Base-by-base conservation (phyloP, 2,888 invertebrate species). In the Platypus cylindrus region DNA sequence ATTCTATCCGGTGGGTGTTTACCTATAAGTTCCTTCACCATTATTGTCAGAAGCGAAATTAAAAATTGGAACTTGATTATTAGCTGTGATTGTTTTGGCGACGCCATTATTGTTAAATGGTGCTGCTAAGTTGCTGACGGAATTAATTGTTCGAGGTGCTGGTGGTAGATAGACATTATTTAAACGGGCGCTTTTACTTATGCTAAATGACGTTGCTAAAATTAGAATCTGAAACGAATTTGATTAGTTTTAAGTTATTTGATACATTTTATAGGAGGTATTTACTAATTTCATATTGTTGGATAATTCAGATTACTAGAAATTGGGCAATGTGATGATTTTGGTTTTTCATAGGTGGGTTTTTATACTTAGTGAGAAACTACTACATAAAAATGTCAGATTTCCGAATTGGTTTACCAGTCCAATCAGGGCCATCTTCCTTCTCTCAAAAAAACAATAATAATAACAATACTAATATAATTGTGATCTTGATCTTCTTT, bases 41-140 rank as follows among this genome's bases (percentile, higher is more conserved):
- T 55, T 48, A 32, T 51, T 52, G 32, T 50, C 50, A 40, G 54
- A 53, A 32, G 54, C 48, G 27, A 42, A 47, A 17, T 49, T 47
- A 7, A 52, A 31, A 22, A 54, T 52, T 2, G 48, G 47, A 9
- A 47, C 41, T 16, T 46, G 39, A 5, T 38, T 41, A 12, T 14
- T 27, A 9, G 14, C 15, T n/a, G n/a, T n/a, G n/a, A n/a, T n/a
- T n/a, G n/a, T n/a, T n/a, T n/a, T n/a, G n/a, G n/a, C n/a, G n/a
- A n/a, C n/a, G n/a, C 5, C 24, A 7, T n/a, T 24, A 11, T 12
- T 11, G 5, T 12, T 12, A n/a, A 25, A 25, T 11, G 24, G 24
- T 11, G 24, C 24, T 5, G 4, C 3, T 5, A 12, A n/a, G 4
- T n/a, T n/a, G n/a, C 24, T 12, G 3, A 24, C 4, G 12, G 24